Conservation (phyloP, 2,113 vertebrate species). For the Pelobates fuscus region DNA sequence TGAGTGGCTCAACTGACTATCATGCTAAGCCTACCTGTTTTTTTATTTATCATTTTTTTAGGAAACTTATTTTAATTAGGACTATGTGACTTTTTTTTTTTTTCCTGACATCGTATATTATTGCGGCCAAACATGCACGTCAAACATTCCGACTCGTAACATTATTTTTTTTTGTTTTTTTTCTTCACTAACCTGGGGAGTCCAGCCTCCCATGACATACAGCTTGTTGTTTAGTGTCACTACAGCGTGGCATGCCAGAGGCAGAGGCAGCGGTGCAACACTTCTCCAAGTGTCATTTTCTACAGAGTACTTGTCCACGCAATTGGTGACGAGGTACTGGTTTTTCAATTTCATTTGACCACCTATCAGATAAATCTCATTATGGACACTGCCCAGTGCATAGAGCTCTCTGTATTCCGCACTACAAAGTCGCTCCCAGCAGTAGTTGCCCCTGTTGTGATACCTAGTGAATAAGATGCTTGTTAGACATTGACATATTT, state of each 20-base stretch:
- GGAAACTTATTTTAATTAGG: too few species aligned
- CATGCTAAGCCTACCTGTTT: too few species aligned
- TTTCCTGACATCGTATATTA: too few species aligned
- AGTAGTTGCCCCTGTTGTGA: slow-evolving; percentile 81
- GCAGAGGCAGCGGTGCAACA: slow-evolving; percentile 81
- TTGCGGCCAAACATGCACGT: too few species aligned
- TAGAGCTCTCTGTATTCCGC: slow-evolving; percentile 90
- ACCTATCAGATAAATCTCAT: slow-evolving; percentile 85
- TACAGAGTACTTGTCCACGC: slow-evolving; percentile 84
- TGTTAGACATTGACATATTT: slow-evolving; percentile 46
- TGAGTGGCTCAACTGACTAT: too few species aligned
- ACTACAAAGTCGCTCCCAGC: slow-evolving; percentile 85
- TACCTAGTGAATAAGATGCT: slow-evolving; percentile 69
- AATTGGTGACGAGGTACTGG: slow-evolving; percentile 87
- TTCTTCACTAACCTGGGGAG: slow-evolving; percentile 84
- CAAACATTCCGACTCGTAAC: too few species aligned
- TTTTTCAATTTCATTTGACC: slow-evolving; percentile 95
- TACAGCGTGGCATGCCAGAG: slow-evolving; percentile 80
- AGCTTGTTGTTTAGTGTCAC: slow-evolving; percentile 80
- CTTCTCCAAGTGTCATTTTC: slow-evolving; percentile 84
- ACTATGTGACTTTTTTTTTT: too few species aligned
- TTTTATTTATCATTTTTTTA: too few species aligned
- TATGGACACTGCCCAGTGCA: slow-evolving; percentile 74
- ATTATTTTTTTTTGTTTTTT: not conserved
- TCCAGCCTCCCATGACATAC: slow-evolving; percentile 91